Evolutionary conservation across 2,888 invertebrate species (phyloP).

Genomic region (Plemyria rubiginata): DNA sequence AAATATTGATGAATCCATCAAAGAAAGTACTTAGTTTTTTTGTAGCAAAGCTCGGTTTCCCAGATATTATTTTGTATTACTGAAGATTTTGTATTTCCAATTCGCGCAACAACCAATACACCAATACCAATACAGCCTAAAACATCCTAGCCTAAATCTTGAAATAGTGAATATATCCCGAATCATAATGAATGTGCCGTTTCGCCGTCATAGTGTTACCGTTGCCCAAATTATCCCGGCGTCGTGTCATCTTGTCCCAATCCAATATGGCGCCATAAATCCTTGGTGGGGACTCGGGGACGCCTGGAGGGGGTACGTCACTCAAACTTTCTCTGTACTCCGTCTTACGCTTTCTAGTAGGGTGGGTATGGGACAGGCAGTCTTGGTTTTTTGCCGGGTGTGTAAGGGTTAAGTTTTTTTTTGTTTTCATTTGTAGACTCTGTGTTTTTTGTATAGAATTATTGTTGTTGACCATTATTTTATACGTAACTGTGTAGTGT

Average conservation of each 20-base stretch:
- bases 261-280: conserved; percentile 86
- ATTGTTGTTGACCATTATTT: not conserved
- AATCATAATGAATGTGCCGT: conserved; percentile 84
- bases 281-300: conserved; percentile 67
- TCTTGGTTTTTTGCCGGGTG: conserved; percentile 53
- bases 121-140: conserved; percentile 1
- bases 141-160: conserved; percentile 34
- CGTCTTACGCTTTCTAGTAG: conserved; percentile 81
- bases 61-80: no score
- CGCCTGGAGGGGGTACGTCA: conserved; percentile 77
- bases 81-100: no score
- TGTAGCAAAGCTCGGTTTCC: no score
- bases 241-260: conserved; percentile 85
- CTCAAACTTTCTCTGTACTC: conserved; percentile 85
- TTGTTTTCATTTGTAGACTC: conserved; percentile 12
- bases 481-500: no score
- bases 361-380: conserved; percentile 70
- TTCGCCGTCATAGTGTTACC: conserved; percentile 78
- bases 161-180: conserved; percentile 55
- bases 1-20: not conserved
- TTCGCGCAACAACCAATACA: not conserved
- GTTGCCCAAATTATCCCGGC: conserved; percentile 85
- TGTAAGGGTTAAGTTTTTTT: conserved; percentile 32
- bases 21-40: not conserved
- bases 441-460: not conserved